phyloP scores from a whole-genome alignment of 2,113 vertebrate genomes.

The Erpornis zantholeuca region DNA sequence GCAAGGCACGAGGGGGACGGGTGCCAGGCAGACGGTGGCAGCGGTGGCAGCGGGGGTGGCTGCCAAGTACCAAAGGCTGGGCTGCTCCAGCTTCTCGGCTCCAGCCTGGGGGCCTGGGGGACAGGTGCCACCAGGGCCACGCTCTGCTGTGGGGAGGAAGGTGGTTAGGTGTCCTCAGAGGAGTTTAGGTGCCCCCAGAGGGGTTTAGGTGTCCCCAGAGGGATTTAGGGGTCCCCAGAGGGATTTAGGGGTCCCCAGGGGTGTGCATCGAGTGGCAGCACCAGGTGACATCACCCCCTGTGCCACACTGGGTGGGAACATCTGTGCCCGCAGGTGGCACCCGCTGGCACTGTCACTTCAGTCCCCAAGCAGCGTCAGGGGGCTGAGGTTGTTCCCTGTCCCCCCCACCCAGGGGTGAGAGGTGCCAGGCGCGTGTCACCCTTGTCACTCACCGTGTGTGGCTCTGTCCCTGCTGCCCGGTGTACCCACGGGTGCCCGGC shows the following conservation, averaged over 20 bases:
- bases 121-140: neutral
- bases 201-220: neutral
- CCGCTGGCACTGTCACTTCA: neutral
- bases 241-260: neutral
- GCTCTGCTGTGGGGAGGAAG: neutral
- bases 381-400: neutral
- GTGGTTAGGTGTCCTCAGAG: neutral
- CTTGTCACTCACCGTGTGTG: constrained; percentile 58
- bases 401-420: accelerated
- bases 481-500: neutral
- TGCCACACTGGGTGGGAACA: neutral
- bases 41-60: constrained; percentile 18
- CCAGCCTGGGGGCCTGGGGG: neutral
- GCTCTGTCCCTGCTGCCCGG: neutral
- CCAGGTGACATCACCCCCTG: no score
- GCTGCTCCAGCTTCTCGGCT: neutral
- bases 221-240: neutral
- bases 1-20: constrained; percentile 70
- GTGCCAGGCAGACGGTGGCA: constrained; percentile 56
- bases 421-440: neutral
- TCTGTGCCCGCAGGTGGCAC: neutral
- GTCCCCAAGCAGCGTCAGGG: neutral
- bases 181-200: neutral
- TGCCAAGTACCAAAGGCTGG: constrained; percentile 60
- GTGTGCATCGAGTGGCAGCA: accelerated